Evolutionary conservation across 2,113 vertebrate genomes (phyloP).

Genomic region (Cyanoramphus novaezelandiae): DNA sequence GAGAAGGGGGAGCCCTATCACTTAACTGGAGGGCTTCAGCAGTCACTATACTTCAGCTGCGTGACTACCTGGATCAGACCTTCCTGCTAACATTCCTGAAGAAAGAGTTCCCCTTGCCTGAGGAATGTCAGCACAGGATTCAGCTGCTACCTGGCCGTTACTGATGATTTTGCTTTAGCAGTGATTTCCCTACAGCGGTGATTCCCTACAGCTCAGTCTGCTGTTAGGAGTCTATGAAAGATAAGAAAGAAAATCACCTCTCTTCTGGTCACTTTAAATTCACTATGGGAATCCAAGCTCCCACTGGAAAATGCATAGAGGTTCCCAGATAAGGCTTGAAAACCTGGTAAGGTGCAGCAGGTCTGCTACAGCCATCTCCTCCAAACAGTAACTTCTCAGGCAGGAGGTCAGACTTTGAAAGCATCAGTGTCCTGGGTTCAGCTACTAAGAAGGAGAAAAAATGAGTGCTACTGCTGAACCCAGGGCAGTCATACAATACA

Average conservation of each 20-base stretch:
- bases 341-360: neutral
- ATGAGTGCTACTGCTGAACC: no score
- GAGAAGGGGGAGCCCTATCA: neutral
- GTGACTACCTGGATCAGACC: neutral
- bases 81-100: neutral
- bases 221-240: neutral
- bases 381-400: neutral
- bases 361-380: neutral
- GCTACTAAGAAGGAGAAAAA: no score
- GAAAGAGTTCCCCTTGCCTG: neutral
- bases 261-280: neutral
- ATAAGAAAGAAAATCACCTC: neutral
- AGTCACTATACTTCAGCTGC: neutral
- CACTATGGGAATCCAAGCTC: neutral
- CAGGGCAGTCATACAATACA: no score
- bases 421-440: no score
- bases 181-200: neutral
- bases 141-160: neutral
- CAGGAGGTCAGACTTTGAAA: neutral
- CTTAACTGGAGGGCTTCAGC: neutral
- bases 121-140: neutral
- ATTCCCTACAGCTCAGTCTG: neutral
- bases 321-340: neutral
- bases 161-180: neutral
- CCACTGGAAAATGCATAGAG: neutral